Evolutionary conservation across 2,888 invertebrate species (phyloP), one percentile per base, ranked within the genome.

Genomic region (Allolobophora icterica): DNA sequence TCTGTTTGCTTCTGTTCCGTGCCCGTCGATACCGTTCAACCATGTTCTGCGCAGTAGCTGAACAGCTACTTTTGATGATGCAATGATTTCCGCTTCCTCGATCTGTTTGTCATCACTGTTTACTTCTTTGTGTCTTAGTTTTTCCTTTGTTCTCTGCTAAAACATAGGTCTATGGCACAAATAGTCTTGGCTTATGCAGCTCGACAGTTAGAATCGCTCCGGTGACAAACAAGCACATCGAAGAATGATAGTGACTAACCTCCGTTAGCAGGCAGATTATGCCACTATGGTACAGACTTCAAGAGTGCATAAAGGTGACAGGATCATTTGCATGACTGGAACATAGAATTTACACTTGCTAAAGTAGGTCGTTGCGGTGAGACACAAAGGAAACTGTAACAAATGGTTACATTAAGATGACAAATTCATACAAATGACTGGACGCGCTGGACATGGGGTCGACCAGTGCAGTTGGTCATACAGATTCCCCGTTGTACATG

Each of bases 391-490:
- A 30, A 19, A 15, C 52, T 52, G 52, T 52, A 52, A 71, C 71
- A 71, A 71, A 71, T 71, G 71, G 71, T 71, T 71, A 71, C 71
- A 71, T 71, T 71, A n/a, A 71, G 15, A 21, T 71, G 71, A n/a
- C 71, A 30, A 71, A 71, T 71, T 71, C 71, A 11, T n/a, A 71
- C 71, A 71, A 71, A n/a, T 71, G 71, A 71, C 30, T 71, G 71
- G 71, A 71, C 71, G 71, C n/a, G 71, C 30, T 71, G 71, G 71
- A 71, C 71, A 11, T n/a, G 71, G 71, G 71, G 71, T 71, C n/a
- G 71, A n/a, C 71, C 71, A 71, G 71, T 71, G 71, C 71, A 71
- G 71, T n/a, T 71, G 71, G 71, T 71, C 71, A 71, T 71, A 71
- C 71, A 30, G n/a, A 30, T n/a, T 13, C 0, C n/a, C 71, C n/a